Evolutionary conservation across 2,113 vertebrate species (phyloP).

Genomic region (Ivindomyrus marchei): DNA sequence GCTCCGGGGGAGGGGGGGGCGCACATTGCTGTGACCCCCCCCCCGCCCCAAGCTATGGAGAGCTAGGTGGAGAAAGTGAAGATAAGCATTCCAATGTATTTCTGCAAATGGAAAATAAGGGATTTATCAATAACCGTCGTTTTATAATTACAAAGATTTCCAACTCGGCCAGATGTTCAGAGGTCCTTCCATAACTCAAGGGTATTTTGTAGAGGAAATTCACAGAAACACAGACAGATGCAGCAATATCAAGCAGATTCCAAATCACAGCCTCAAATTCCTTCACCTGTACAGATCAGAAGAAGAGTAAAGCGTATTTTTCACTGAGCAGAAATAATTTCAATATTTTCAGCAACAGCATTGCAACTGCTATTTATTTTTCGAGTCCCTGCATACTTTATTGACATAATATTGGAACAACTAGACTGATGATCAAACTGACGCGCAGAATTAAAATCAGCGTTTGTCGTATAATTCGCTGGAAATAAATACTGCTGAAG

Average conservation of each 20-base stretch:
- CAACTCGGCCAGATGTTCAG: not conserved
- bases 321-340: not conserved
- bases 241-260: not conserved
- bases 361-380: not conserved
- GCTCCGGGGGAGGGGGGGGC: not conserved
- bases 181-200: not conserved
- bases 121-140: not conserved
- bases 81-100: not conserved
- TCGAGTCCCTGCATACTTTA: not conserved
- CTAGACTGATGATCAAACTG: not conserved
- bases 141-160: not conserved
- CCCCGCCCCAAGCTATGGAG: not conserved
- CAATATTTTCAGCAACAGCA: not conserved
- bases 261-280: not conserved
- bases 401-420: not conserved
- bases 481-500: not conserved
- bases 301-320: not conserved
- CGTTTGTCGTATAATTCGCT: not conserved
- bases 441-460: not conserved
- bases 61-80: not conserved
- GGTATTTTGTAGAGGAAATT: not conserved
- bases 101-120: not conserved
- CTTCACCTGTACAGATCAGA: not conserved
- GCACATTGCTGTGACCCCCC: not conserved
- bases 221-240: not conserved